These are phyloP conservation scores for Doryteuthis pealeii DNA, from an alignment of 1,140 invertebrate species.

Conservation along the genomic window DNA sequence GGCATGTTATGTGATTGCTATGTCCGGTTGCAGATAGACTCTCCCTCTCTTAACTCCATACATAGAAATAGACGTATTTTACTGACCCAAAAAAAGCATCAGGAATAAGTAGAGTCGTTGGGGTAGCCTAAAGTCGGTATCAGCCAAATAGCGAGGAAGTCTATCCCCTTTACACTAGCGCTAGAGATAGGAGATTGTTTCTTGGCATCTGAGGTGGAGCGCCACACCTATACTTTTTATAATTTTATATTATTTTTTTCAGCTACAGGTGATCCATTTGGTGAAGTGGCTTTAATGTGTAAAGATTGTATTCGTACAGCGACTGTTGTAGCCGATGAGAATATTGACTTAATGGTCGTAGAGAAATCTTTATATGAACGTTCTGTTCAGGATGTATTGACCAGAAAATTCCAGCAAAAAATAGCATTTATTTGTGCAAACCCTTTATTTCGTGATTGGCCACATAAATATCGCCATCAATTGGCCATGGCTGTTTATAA, in stretches of 20 bases:
- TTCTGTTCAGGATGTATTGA: constrained; percentile 53
- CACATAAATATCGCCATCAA: constrained; percentile 56
- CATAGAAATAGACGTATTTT: too few species aligned
- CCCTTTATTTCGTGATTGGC: constrained; percentile 50
- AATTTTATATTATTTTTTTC: constrained; percentile 5
- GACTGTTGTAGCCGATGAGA: constrained; percentile 48
- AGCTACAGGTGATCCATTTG: constrained; percentile 55
- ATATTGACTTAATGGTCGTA: constrained; percentile 52
- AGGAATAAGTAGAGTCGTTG: too few species aligned
- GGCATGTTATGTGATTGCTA: too few species aligned
- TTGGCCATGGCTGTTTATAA: constrained; percentile 57
- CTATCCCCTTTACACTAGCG: too few species aligned
- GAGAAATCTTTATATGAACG: constrained; percentile 55
- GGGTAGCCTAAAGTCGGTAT: too few species aligned
- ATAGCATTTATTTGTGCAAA: constrained; percentile 48
- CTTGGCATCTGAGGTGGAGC: too few species aligned
- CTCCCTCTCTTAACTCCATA: too few species aligned
- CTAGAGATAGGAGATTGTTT: too few species aligned
- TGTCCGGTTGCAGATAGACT: too few species aligned
- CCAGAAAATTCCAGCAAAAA: constrained; percentile 56
- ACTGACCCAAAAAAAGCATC: too few species aligned
- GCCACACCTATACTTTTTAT: too few species aligned
- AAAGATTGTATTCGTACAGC: constrained; percentile 54
- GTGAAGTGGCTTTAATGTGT: constrained; percentile 54
- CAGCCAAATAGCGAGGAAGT: too few species aligned